Base-by-base conservation (phyloP, 2,797 vertebrate species). In the Eospalax fontanierii region DNA sequence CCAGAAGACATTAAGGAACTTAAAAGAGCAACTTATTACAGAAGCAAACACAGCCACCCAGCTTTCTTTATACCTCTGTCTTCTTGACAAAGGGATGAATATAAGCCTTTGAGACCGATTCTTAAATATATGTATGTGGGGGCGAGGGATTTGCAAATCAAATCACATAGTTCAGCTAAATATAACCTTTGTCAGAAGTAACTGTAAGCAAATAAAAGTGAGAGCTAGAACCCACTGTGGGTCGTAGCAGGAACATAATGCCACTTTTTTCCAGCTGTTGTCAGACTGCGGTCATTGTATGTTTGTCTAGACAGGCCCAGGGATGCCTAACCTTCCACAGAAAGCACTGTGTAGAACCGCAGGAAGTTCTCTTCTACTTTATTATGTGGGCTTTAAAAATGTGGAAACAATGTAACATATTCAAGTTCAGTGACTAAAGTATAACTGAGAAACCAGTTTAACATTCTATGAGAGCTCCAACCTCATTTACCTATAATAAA, bases 141-240 rank as follows among this genome's bases (percentile, higher is more conserved):
- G 91, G 95, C 19, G 26, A 74, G 85, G 57, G 38, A 95, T 96
- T 88, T 95, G 91, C 93, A 94, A 95, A 95, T 94, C 93, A 94
- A 85, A 95, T 95, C 70, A 54, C 95, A 95, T 88, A 93, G 78
- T 95, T 95, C 61, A 82, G 59, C 65, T 96, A 95, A 96, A 96
- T 95, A 95, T 96, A 91, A 73, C 73, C 90, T 95, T 95, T 96
- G 89, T 97, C 66, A 93, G 24, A 90, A 97, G 66, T 76, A 78
- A 95, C 74, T 87, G 57, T 63, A 89, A 96, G 94, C 87, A 95
- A 96, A 94, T 94, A 80, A 71, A 95, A 87, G 28, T 28, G 73
- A 90, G 71, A 71, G 68, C n/a, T 38, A 59, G 84, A 95, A 46
- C 63, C 24, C 8, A 24, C n/a, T 50, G 70, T 24, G 43, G 70